Evolutionary conservation across 2,797 vertebrate species (phyloP), one percentile per base, ranked within the genome.

Genomic region (Halcyon badia): DNA sequence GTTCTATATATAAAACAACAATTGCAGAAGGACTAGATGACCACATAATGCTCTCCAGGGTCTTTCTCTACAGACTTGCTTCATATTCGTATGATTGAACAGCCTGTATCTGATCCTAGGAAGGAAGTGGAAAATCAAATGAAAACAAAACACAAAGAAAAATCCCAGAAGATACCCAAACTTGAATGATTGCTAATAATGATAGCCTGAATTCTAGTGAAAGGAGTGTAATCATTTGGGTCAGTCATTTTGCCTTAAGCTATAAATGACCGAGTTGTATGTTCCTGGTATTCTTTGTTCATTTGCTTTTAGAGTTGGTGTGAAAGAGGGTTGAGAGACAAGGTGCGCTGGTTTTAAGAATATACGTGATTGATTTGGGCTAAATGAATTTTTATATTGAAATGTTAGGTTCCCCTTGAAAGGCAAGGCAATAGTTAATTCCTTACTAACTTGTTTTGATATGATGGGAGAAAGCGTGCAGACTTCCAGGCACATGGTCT

Each of bases 381-480:
- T 68, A 37, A 70, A 61, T 25, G 1, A 31, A 10, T 60, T 80
- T 78, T 79, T 62, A 10, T 52, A 15, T 30, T 26, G 18, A 83
- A 51, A 56, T 44, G 6, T 51, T 89, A 44, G 8, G 24, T 76
- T 79, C 28, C 76, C 33, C 46, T 49, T 60, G 17, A 52, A 76
- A 87, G 24, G 48, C 30, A 76, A 87, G 42, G 26, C 6, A 52
- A 39, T 7, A 30, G 3, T 76, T 82, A 46, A 48, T 69, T 79
- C 54, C 12, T 77, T 58, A 51, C 26, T 66, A 52, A 68, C n/a
- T 22, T 3, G 8, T 77, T 85, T 71, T 54, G 39, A 18, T 35
- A 4, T 0, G 0, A 3, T 3, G 18, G 31, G 41, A 46, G 33
- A 41, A 41, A 87, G 31, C 2, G 5, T 60, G 5, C 8, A 65